Percentiles rank a stretch among this genome's conserved stretches.
phyloP scores from a whole-genome alignment of 2,888 invertebrate species.

The Physocephala rufipes region DNA sequence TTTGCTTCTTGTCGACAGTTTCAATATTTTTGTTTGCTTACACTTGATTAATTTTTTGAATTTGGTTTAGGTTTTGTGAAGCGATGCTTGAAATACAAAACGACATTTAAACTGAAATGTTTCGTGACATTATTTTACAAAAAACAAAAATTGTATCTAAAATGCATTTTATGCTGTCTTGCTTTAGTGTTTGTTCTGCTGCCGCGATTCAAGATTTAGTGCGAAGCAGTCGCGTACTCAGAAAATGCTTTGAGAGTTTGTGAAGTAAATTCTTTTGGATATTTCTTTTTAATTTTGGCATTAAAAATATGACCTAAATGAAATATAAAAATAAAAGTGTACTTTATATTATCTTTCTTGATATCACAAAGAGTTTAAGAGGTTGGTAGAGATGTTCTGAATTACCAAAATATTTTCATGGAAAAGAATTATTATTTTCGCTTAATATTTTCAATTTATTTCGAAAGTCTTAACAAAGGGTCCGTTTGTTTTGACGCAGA shows the following conservation, averaged over 20 bases:
- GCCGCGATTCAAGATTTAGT: background rate
- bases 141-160: conserved; percentile 12
- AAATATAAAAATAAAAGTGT: too few species aligned
- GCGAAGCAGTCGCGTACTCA: background rate
- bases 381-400: too few species aligned
- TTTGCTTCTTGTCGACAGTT: conserved; percentile 11
- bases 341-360: background rate
- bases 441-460: too few species aligned
- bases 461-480: too few species aligned
- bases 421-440: conserved; percentile 11
- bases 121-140: conserved; percentile 23
- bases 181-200: background rate
- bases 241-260: too few species aligned
- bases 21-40: conserved; percentile 22
- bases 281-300: background rate
- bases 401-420: background rate
- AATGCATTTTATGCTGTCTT: conserved; percentile 36
- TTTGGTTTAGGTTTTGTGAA: background rate
- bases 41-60: conserved; percentile 34
- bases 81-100: background rate
- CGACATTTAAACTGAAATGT: conserved; percentile 35
- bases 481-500: too few species aligned
- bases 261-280: background rate
- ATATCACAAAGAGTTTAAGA: too few species aligned
- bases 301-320: too few species aligned